phyloP scores from a whole-genome alignment of 2,888 invertebrate genomes.

The Acronicta leporina region DNA sequence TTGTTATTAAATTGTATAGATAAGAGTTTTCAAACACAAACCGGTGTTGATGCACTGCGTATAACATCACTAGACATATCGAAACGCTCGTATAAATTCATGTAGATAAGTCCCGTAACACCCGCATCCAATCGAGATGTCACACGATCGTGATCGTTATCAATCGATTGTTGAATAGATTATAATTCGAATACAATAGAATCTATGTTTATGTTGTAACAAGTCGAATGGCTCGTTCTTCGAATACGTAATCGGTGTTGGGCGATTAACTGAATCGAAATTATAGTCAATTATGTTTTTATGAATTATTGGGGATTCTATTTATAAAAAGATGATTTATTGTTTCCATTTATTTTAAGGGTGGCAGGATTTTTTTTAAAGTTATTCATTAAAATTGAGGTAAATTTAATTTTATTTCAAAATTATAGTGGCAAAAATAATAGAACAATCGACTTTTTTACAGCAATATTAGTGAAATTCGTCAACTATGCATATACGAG shows the following conservation, averaged over 20 bases:
- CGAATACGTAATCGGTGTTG: constrained; percentile 63
- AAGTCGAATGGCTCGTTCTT: constrained; percentile 48
- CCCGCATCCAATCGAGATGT: constrained; percentile 75
- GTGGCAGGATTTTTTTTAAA: constrained; percentile 4
- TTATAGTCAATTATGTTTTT: constrained; percentile 47
- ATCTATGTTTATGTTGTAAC: constrained; percentile 56
- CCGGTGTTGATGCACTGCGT: constrained; percentile 28
- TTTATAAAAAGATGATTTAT: constrained; percentile 47
- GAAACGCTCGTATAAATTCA: constrained; percentile 50
- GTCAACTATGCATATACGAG: neutral
- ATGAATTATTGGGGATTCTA: constrained; percentile 23
- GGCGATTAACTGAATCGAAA: constrained; percentile 49
- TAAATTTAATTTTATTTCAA: too few species aligned
- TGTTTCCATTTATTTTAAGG: constrained; percentile 28
- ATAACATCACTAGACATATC: constrained; percentile 15
- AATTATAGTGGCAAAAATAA: constrained; percentile 8
- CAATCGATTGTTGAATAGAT: constrained; percentile 63
- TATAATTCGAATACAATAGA: constrained; percentile 68
- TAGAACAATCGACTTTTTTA: neutral
- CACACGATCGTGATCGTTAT: constrained; percentile 68
- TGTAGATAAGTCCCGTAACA: constrained; percentile 58
- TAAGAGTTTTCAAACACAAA: neutral
- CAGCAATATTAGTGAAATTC: constrained; percentile 9
- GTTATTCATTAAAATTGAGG: too few species aligned
- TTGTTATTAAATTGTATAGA: neutral